Conservation (phyloP, 2,888 invertebrate genomes). For the Megamerina dolium region DNA sequence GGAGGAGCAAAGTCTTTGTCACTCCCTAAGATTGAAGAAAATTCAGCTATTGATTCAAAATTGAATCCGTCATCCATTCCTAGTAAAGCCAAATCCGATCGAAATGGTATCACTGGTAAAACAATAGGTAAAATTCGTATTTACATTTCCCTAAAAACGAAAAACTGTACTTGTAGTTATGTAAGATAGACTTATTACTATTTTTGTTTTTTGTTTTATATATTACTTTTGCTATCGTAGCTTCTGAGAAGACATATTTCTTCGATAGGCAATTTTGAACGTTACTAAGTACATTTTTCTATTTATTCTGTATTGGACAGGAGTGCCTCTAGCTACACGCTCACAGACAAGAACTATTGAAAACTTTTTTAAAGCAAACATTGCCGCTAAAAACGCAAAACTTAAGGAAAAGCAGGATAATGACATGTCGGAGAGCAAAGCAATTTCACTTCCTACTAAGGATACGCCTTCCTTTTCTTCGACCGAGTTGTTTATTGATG, state of each 20-base stretch:
- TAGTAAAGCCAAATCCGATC: conserved; percentile 20
- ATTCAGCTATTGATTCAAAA: no score
- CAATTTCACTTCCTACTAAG: not conserved
- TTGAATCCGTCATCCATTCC: conserved; percentile 3
- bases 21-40: no score
- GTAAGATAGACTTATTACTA: not conserved
- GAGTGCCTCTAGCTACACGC: conserved; percentile 41
- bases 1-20: conserved; percentile 15
- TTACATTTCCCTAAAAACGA: no score
- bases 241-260: no score
- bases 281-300: no score
- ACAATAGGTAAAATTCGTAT: conserved; percentile 29
- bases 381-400: conserved; percentile 26
- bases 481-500: no score
- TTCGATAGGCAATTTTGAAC: no score
- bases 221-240: no score
- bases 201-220: not conserved
- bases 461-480: conserved; percentile 1
- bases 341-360: conserved; percentile 44
- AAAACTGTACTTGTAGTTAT: not conserved
- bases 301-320: no score
- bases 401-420: conserved; percentile 8
- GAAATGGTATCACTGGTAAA: conserved; percentile 23
- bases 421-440: not conserved
- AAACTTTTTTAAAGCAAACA: conserved; percentile 40